A percentile compares a stretch with the other conserved stretches of the same genome.
These are phyloP conservation scores for Maniola hyperantus DNA, from an alignment of 2,888 invertebrate genomes.

Conservation along the genomic window DNA sequence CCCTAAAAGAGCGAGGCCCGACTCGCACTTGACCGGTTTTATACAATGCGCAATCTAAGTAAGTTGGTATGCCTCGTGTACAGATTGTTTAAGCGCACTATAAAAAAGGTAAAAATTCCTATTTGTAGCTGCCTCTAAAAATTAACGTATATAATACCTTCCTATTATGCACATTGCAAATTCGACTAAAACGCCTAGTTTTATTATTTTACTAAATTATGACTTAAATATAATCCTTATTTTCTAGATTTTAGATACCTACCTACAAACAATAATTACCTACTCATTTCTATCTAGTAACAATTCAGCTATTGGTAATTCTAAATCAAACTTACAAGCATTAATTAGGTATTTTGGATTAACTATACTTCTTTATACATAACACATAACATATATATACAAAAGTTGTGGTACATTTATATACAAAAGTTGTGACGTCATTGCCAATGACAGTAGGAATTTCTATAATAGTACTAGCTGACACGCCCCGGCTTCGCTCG, in stretches of 20 bases:
- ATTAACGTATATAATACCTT: too few relatives aligned
- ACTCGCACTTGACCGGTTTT: too few relatives aligned
- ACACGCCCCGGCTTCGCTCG: too few relatives aligned
- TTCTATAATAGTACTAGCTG: too few relatives aligned
- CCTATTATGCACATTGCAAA: too few relatives aligned
- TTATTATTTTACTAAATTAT: conserved; percentile 65
- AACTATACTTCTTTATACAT: neutral
- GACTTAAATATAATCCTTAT: conserved; percentile 45
- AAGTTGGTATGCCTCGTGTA: too few relatives aligned
- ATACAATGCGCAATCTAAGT: too few relatives aligned
- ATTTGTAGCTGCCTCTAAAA: too few relatives aligned
- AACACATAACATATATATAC: neutral
- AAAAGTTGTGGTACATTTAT: conserved; percentile 1
- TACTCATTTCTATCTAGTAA: conserved; percentile 2
- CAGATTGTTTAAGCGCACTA: too few relatives aligned
- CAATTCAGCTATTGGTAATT: conserved; percentile 11
- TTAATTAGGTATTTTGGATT: neutral
- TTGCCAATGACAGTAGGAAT: conserved; percentile 60
- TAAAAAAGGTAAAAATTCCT: too few relatives aligned
- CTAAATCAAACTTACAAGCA: conserved; percentile 8
- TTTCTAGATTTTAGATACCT: conserved; percentile 6
- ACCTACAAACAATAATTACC: conserved; percentile 4
- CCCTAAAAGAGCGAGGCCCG: too few relatives aligned
- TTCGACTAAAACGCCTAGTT: conserved; percentile 17
- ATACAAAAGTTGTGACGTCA: conserved; percentile 32